A percentile compares a stretch with the other conserved stretches of the same genome.
These are phyloP conservation scores for Thereuonema tuberculata DNA, from an alignment of 1,140 invertebrate species.

Conservation along the genomic window DNA sequence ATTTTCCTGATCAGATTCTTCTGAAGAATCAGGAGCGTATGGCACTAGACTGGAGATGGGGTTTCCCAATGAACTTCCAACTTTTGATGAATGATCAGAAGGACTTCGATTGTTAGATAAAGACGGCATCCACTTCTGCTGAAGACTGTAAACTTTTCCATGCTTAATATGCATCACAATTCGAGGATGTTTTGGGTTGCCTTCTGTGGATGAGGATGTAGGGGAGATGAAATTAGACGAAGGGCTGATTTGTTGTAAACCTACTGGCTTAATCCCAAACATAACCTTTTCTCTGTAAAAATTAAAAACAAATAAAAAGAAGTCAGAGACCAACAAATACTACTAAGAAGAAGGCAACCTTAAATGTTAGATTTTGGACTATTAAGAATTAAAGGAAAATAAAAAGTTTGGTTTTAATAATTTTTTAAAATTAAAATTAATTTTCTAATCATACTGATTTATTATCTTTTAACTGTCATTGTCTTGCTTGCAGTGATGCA, in stretches of 20 bases:
- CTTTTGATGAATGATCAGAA: too few species aligned
- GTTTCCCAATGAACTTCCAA: too few species aligned
- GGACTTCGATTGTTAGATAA: too few species aligned
- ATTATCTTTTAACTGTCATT: too few species aligned
- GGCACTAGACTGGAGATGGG: slow-evolving; percentile 27
- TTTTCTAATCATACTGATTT: too few species aligned
- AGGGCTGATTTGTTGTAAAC: neutral
- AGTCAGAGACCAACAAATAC: too few species aligned
- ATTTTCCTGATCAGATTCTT: slow-evolving; percentile 24
- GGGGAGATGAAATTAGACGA: neutral
- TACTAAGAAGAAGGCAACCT: too few species aligned
- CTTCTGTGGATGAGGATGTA: neutral
- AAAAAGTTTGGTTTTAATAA: too few species aligned
- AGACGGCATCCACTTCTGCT: neutral
- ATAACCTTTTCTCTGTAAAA: neutral
- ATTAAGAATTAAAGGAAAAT: too few species aligned
- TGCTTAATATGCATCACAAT: slow-evolving; percentile 32
- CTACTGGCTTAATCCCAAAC: neutral
- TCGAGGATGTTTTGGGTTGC: slow-evolving; percentile 17
- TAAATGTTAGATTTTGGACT: too few species aligned
- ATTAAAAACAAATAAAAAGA: neutral
- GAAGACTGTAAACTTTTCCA: slow-evolving; percentile 24
- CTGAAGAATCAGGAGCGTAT: slow-evolving; percentile 28
- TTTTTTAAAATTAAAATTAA: too few species aligned
- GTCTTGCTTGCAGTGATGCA: too few species aligned